Base-by-base conservation (phyloP, 2,888 invertebrate genomes). In the Lithosia quadra region DNA sequence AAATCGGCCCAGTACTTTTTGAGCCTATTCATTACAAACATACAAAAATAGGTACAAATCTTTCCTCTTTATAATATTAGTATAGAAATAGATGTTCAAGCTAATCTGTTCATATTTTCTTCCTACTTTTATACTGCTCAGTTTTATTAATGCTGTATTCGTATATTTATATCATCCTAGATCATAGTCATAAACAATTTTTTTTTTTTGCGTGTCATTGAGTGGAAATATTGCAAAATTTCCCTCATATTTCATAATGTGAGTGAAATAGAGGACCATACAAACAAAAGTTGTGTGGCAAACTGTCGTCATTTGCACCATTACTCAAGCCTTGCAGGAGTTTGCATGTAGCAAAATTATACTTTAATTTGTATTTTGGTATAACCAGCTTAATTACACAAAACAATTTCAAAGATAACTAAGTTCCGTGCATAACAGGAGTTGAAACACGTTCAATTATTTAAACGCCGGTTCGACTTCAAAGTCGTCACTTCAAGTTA, bases 381-480 rank as follows among this genome's bases (percentile, higher is more conserved):
- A 64, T n/a, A 34, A 64, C 36, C 11, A 64, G 39, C 39, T 39
- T 57, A 22, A 62, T 49, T 43, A 18, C 28, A 28, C 18, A 28
- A 58, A 65, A 39, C 59, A 59, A 65, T 33, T 33, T 58, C 21
- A 49, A 49, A 59, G 59, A 59, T 39, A 59, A 9, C 34, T 49
- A 65, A 59, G 22, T 59, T 49, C 28, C 43, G 22, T 57, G 15
- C 58, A 53, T 66, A 58, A 65, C 68, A 65, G n/a, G 43, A 65
- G 65, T 67, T 69, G 66, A 61, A 67, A 69, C 61, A 61, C 55
- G 66, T 24, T 63, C 70, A 65, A 70, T 73, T 65, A 70, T 69
- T 66, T 56, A 57, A 67, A 66, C 36, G 65, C 60, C 56, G 0
- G 22, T 34, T 58, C 10, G 65, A 65, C 57, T 66, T 66, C 56